These are phyloP conservation scores for Rotaria macrura DNA, from an alignment of 2,888 invertebrate genomes.

Conservation along the genomic window DNA sequence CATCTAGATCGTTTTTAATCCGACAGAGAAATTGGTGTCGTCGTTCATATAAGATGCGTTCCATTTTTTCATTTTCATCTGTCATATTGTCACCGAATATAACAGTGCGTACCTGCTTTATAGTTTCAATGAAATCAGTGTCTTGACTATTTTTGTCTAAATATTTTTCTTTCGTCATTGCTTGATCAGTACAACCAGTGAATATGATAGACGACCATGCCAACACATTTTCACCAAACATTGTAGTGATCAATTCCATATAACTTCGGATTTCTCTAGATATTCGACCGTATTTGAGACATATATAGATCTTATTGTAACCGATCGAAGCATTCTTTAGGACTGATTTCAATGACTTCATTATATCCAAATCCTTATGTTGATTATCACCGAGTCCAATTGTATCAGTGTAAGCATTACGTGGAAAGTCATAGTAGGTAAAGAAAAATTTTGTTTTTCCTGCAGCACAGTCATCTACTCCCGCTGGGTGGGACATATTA, in stretches of 20 bases:
- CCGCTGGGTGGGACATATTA: not conserved
- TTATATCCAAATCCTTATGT: not conserved
- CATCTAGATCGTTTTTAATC: not conserved
- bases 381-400: not conserved
- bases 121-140: not conserved
- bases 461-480: not conserved
- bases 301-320: not conserved
- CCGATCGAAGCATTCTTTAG: not conserved
- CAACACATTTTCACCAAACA: not conserved
- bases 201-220: not conserved
- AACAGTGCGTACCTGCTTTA: not conserved
- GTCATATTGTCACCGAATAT: not conserved
- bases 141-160: not conserved
- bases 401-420: not conserved
- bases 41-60: not conserved
- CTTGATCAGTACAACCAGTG: not conserved
- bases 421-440: not conserved
- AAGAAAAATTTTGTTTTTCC: not conserved
- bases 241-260: not conserved
- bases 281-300: not conserved
- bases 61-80: not conserved
- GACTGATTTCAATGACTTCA: not conserved
- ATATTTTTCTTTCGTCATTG: not conserved
- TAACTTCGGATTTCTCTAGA: not conserved
- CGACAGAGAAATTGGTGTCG: not conserved